Evolutionary conservation across 2,113 vertebrate genomes (phyloP), one percentile per base, ranked within the genome.

Genomic region (Nesogale talazaci): DNA sequence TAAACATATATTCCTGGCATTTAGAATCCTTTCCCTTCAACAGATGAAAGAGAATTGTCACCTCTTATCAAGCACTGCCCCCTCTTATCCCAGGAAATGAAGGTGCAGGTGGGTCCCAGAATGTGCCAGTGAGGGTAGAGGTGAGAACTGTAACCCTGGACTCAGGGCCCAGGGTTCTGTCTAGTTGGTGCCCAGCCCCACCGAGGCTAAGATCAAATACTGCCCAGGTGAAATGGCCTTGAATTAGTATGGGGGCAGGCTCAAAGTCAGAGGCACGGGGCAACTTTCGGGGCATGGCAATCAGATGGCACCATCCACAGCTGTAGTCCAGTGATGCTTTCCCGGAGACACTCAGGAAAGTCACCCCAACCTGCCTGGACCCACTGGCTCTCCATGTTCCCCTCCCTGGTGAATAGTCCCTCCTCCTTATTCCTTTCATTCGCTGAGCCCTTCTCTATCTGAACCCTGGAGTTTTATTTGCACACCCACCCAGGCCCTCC

Each of bases 381-480:
- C 38, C 2, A 16, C 42, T 6, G 25, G 0, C 22, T 6, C 27
- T 2, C 15, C 6, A 3, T 22, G 52, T 8, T 42, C 16, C 1
- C 2, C 2, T 7, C 36, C 70, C 46, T 52, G 46, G 6, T 11
- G 23, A 2, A 23, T 25, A 61, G 27, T 3, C 85, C 29, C 40
- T 3, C 36, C 31, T 22, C 70, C 25, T 25, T 76, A 31, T 7
- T 23, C 25, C 65, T 75, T 25, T 8, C 78, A 22, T 31, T 0
- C 1, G 29, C 29, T 16, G 40, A 22, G 10, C 9, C n/a, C n/a
- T n/a, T n/a, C 42, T 15, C 3, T 8, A 2, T 2, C 29, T 25
- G 42, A 52, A 52, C 46, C 46, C 46, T 12, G 14, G 14, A 17
- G 5, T 42, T n/a, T 61, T 27, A 61, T 10, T 72, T n/a, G 20